These are phyloP conservation scores for Brachylomia viminalis DNA, from an alignment of 2,888 invertebrate genomes.

Conservation along the genomic window DNA sequence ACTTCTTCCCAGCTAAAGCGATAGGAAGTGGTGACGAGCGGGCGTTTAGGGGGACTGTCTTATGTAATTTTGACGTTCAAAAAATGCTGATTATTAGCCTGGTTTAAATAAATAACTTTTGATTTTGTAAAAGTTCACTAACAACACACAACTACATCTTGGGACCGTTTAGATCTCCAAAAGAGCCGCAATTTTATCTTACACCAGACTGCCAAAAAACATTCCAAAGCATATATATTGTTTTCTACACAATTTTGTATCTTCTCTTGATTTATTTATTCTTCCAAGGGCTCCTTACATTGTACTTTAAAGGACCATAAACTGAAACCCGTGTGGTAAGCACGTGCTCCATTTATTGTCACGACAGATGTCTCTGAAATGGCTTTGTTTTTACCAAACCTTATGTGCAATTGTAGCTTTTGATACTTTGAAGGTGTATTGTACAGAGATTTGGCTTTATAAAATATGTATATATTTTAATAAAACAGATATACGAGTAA, in stretches of 20 bases:
- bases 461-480: not conserved
- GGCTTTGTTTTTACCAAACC: constrained; percentile 45
- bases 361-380: constrained; percentile 52
- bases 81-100: too few relatives aligned
- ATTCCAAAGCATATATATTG: not conserved
- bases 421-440: constrained; percentile 18
- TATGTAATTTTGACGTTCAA: too few relatives aligned
- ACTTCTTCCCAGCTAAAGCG: too few relatives aligned
- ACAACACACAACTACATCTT: not conserved
- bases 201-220: not conserved
- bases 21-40: too few relatives aligned
- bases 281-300: constrained; percentile 44
- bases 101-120: not conserved
- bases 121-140: not conserved
- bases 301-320: constrained; percentile 54
- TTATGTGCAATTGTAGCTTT: constrained; percentile 39
- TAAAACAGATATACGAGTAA: not conserved
- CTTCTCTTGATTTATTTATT: constrained; percentile 42
- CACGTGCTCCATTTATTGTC: constrained; percentile 60
- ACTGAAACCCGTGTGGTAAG: constrained; percentile 44
- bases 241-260: constrained; percentile 24
- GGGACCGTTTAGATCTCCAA: not conserved
- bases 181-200: not conserved
- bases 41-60: too few relatives aligned
- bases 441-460: not conserved